phyloP scores from a whole-genome alignment of 2,797 vertebrate species.

The Hoplostethus atlanticus region DNA sequence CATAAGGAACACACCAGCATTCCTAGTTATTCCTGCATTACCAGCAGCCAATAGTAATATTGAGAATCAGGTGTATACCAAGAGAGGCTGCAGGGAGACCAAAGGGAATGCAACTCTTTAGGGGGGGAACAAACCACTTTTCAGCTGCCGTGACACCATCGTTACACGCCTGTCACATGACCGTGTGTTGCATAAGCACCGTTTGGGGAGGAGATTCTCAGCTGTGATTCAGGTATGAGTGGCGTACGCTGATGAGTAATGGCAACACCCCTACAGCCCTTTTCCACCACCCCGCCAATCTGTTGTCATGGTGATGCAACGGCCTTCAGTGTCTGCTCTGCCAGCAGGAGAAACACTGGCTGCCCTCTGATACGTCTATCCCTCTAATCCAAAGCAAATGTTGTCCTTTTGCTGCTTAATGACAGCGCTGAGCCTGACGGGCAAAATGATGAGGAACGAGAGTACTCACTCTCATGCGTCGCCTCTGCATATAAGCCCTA shows the following conservation, averaged over 20 bases:
- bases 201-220: constrained; percentile 10
- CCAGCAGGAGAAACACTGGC: constrained; percentile 26
- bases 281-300: constrained; percentile 3
- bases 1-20: no score
- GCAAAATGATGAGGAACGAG: constrained; percentile 41
- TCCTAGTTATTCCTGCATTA: background rate
- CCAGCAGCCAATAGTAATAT: background rate
- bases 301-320: constrained; percentile 39
- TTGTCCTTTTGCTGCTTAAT: constrained; percentile 23
- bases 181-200: constrained; percentile 17
- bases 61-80: background rate
- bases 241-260: constrained; percentile 29
- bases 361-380: constrained; percentile 10
- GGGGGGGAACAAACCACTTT: constrained; percentile 1
- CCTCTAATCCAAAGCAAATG: constrained; percentile 27
- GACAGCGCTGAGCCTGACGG: constrained; percentile 12
- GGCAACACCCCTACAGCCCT: background rate
- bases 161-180: constrained; percentile 19
- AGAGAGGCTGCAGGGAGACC: constrained; percentile 6
- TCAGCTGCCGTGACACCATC: constrained; percentile 34
- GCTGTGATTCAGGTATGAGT: constrained; percentile 19
- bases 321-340: constrained; percentile 11
- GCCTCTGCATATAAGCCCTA: constrained; percentile 36
- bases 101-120: constrained; percentile 25
- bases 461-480: constrained; percentile 50